Base-by-base conservation (phyloP, 1,140 invertebrate species). In the Ips nitidus region DNA sequence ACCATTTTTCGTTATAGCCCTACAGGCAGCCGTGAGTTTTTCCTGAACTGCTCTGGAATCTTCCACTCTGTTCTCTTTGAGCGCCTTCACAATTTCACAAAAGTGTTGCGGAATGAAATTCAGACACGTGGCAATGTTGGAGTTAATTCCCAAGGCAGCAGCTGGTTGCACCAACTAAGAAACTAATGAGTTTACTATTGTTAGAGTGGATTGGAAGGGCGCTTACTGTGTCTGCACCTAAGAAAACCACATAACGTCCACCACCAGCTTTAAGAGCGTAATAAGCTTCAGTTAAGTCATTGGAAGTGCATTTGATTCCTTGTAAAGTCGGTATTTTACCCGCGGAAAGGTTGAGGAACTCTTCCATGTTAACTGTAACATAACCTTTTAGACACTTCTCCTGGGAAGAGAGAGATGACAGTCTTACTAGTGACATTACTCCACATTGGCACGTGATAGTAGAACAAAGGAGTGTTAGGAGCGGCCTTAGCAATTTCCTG, bases 401-500 rank as follows among this genome's bases (percentile, higher is more conserved):
- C 22, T 22, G 22, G 22, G 22, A 22, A 22, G 22, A 22, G 22
- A 22, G 22, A 0, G 22, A 22, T 22, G 22, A 22, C 22, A 22
- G 22, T 39, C 84, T 86, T 81, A 94, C 92, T 83, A 67, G 88
- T 83, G 37, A 94, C 88, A 66, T 85, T 85, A 4, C 88, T 89
- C 75, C 87, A 86, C 40, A 82, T 82, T 2, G 92, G 92, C 75
- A 92, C 89, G 72, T 94, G 91, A 76, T 95, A 94, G 75, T 94
- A 94, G 5, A 93, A 83, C 8, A 95, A 83, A 0, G 93, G 93
- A 1, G 89, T 87, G 8, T 88, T 88, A 1, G 91, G 89, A 1
- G 92, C 93, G 6, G 88, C 87, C 8, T 83, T 77, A 1, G 88
- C 84, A 2, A 95, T 84, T 38, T 84, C 72, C 74, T 85, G 83